Conservation (phyloP, 2,113 vertebrate species). For the Setophaga coronata region DNA sequence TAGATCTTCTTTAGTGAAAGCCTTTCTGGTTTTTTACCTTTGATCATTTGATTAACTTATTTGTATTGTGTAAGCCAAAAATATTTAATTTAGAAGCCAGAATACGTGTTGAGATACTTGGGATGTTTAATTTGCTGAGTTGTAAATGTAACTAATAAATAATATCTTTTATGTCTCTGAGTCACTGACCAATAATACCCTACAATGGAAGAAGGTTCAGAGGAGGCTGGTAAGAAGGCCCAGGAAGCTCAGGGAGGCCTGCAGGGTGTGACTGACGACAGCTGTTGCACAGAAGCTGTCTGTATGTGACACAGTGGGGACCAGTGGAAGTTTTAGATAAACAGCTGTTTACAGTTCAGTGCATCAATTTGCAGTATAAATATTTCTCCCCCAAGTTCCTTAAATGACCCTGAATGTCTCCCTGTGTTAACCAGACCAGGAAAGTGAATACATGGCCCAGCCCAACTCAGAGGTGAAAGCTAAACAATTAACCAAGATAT, state of each 20-base stretch:
- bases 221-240: rapidly evolving
- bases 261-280: not conserved
- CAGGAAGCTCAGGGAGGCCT: not conserved
- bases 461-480: not conserved
- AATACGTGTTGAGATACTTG: not conserved
- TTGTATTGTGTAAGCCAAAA: not conserved
- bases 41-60: not conserved
- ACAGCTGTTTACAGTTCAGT: not conserved
- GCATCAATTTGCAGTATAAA: not conserved
- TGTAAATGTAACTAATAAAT: not conserved
- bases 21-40: not conserved
- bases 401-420: not conserved
- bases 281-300: not conserved
- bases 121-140: not conserved
- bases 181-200: not conserved
- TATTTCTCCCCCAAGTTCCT: not conserved
- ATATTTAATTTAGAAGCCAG: not conserved
- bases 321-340: not conserved
- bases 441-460: rapidly evolving
- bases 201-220: too few species aligned
- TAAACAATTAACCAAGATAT: not conserved
- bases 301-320: not conserved
- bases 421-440: not conserved
- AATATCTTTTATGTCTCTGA: not conserved
- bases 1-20: not conserved